Conservation (phyloP, 2,888 invertebrate genomes). For the Erebia epiphron region DNA sequence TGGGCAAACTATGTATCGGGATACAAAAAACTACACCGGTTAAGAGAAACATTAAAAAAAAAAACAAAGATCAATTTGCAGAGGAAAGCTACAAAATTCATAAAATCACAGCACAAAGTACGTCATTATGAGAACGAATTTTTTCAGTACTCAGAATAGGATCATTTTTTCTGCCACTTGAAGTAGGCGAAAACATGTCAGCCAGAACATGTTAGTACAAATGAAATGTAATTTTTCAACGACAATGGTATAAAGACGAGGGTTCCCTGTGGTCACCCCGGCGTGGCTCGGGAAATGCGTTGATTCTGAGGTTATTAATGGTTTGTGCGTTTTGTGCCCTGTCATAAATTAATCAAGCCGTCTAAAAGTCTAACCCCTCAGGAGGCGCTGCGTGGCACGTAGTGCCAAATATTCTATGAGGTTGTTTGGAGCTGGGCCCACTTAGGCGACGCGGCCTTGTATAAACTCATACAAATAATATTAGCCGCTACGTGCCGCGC, state of each 20-base stretch:
- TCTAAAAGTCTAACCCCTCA: background rate
- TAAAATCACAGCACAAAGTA: too few relatives aligned
- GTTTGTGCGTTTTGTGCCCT: conserved; percentile 11
- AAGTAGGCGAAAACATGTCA: conserved; percentile 7
- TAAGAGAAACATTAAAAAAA: background rate
- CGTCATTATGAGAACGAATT: background rate
- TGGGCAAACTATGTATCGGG: too few relatives aligned
- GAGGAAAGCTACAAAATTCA: too few relatives aligned
- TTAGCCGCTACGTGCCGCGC: too few relatives aligned
- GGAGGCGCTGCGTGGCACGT: background rate
- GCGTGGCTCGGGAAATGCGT: conserved; percentile 9
- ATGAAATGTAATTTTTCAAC: conserved; percentile 21
- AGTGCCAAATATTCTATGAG: background rate
- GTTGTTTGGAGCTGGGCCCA: background rate
- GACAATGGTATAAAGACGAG: conserved; percentile 19
- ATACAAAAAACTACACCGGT: too few relatives aligned
- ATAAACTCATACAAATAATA: too few relatives aligned
- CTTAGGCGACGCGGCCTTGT: too few relatives aligned
- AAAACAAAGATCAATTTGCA: background rate
- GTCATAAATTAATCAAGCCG: conserved; percentile 7
- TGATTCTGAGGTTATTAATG: conserved; percentile 15
- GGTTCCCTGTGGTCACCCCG: background rate
- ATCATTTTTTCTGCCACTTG: conserved; percentile 1
- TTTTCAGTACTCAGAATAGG: background rate
- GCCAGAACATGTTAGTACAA: conserved; percentile 8